Percentiles rank a stretch among this genome's conserved stretches.
These are phyloP conservation scores for Latrodectus hesperus DNA, from an alignment of 2,888 invertebrate species.

Conservation along the genomic window DNA sequence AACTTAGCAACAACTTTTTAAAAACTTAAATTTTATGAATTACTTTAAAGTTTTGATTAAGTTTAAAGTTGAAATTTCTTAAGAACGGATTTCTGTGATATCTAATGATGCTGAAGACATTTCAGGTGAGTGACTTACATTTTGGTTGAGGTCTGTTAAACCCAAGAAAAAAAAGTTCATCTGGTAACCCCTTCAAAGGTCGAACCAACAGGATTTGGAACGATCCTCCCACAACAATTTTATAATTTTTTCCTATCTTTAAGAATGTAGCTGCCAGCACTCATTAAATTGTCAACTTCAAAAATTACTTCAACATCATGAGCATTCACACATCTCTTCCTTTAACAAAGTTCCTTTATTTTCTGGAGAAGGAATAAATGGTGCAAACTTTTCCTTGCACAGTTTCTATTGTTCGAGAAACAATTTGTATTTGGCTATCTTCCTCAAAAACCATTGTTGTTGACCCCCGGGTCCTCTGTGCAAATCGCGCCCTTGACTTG, in stretches of 20 bases:
- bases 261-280: background rate
- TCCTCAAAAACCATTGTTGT: background rate
- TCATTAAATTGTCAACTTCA: conserved; percentile 3
- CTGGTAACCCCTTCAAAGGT: background rate
- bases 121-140: no score
- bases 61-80: no score
- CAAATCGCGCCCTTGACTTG: conserved; percentile 5
- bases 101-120: no score
- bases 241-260: background rate
- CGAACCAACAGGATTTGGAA: background rate
- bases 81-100: no score
- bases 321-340: background rate
- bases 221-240: background rate
- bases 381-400: background rate
- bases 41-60: no score
- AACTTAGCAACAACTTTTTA: no score
- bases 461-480: background rate
- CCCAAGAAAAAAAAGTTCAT: background rate
- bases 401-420: background rate
- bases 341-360: background rate
- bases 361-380: background rate
- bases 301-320: background rate
- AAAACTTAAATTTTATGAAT: no score
- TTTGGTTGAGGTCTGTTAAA: no score
- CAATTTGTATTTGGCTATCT: background rate